Evolutionary conservation across 1,140 invertebrate genomes (phyloP), one percentile per base, ranked within the genome.

Genomic region (Zaprionus taronus): DNA sequence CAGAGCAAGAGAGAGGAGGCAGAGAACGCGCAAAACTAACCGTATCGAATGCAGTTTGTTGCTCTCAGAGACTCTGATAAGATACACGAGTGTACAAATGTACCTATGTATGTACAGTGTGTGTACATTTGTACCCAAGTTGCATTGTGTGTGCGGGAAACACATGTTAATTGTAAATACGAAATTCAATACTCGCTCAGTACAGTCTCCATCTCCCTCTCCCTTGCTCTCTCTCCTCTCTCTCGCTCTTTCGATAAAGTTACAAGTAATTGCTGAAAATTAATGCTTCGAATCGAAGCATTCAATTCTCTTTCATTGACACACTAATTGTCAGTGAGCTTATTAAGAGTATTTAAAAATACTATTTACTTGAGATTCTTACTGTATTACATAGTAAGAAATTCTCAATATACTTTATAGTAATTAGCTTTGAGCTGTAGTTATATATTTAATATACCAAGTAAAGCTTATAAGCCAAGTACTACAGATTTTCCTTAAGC

Each of bases 21-120:
- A 34, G 31, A 34, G 31, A 34, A 34, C 31, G 31, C 31, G 31
- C 31, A 11, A 31, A 31, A 28, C 15, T 28, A 20, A 62, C 6
- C 6, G 14, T 41, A 55, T 65, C 28, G 60, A 49, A 51, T 68
- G 61, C 34, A 38, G 38, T 72, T 72, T 65, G 15, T 20, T 80
- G 28, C 75, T 77, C 64, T 57, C 63, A 72, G 67, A 47, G 64
- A 57, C 56, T 62, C 41, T 57, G 49, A 71, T 79, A 71, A 70
- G 24, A 53, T 47, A 44, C 22, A 28, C 17, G 9, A 55, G 12
- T n/a, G 15, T 63, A 41, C 9, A 22, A 55, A 7, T n/a, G 15
- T 63, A 41, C 9, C n/a, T 14, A 47, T 17, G 24, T n/a, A 17
- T 56, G 15, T 26, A 56, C 47, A n/a, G n/a, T 9, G 5, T 56